Evolutionary conservation across 1,140 invertebrate species (phyloP), one percentile per base, ranked within the genome.

Genomic region (Adoxophyes honmai): DNA sequence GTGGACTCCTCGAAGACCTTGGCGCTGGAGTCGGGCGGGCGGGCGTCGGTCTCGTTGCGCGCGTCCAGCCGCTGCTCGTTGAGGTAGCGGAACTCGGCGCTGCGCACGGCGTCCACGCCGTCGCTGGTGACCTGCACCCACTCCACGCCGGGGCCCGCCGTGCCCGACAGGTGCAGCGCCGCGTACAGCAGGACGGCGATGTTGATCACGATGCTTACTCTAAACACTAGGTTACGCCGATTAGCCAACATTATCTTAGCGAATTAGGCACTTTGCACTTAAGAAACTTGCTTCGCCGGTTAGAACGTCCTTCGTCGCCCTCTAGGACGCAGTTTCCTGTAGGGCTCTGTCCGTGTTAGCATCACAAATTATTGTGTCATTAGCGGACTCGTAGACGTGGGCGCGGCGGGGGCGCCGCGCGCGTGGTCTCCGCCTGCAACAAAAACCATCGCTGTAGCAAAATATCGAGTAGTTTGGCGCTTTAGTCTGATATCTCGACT

Each of bases 171-270:
- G 55, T 88, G 86, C 75, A 88, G 70, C 54, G 86, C 83, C 18
- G 81, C 81, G 80, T 94, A 95, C 51, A 94, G 78, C 18, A 95
- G 81, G 35, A 94, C 93, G 62, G 91, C 92, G 44, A 94, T 90
- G 72, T 94, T 95, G 52, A 94, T 91, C 44, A 94, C 91, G 67
- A 95, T 93, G 81, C 93, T 94, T 76, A 94, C 91, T 64, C 93
- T 90, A 70, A 95, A 91, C 78, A 93, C 88, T 91, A 93, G 93
- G 80, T 94, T 94, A 63, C 93, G 91, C 61, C 93, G 91, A 57
- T 91, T 88, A 51, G 70, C 75, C 76, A 88, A 68, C 81, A 88
- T 88, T 68, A 68, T 81, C 68, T 64, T 66, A 68, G 68, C 53
- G 61, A 52, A 72, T 78, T 83, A 85, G 78, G 82, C 86, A 86